Percentiles rank a stretch among this genome's conserved stretches.
Evolutionary conservation across 2,797 vertebrate genomes (phyloP).

Genomic region (Emys orbicularis): DNA sequence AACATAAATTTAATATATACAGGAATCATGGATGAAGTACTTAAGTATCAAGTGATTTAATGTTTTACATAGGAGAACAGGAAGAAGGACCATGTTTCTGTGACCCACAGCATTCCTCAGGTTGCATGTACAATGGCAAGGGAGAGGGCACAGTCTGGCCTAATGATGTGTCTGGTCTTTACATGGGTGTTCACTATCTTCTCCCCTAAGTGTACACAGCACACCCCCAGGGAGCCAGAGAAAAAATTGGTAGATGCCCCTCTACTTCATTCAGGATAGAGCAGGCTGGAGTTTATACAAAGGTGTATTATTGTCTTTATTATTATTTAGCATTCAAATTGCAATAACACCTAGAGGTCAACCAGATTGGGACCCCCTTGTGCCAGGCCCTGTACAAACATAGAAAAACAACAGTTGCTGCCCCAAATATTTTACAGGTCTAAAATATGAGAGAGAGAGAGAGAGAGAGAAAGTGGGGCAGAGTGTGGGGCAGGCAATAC

Average conservation of each 20-base stretch:
- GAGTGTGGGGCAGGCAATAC: neutral
- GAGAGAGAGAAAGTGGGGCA: neutral
- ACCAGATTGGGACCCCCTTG: neutral
- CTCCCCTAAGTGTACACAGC: too few species aligned
- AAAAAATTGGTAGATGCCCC: neutral
- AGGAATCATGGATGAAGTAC: neutral
- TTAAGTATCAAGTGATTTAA: conserved; percentile 44
- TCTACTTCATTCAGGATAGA: neutral
- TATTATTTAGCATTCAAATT: neutral
- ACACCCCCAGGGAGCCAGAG: too few species aligned
- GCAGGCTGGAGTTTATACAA: neutral
- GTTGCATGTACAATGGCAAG: neutral
- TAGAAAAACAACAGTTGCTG: neutral
- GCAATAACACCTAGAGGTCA: neutral
- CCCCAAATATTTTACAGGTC: neutral
- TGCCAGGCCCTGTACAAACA: neutral
- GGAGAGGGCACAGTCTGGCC: too few species aligned
- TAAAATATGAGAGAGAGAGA: neutral
- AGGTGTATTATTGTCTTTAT: neutral
- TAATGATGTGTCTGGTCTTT: neutral
- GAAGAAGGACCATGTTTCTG: neutral
- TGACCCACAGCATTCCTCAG: neutral
- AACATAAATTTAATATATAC: conserved; percentile 14
- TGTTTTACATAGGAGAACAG: conserved; percentile 43
- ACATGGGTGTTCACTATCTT: too few species aligned